Evolutionary conservation across 2,113 vertebrate species (phyloP).

Genomic region (Bubo blakistoni): DNA sequence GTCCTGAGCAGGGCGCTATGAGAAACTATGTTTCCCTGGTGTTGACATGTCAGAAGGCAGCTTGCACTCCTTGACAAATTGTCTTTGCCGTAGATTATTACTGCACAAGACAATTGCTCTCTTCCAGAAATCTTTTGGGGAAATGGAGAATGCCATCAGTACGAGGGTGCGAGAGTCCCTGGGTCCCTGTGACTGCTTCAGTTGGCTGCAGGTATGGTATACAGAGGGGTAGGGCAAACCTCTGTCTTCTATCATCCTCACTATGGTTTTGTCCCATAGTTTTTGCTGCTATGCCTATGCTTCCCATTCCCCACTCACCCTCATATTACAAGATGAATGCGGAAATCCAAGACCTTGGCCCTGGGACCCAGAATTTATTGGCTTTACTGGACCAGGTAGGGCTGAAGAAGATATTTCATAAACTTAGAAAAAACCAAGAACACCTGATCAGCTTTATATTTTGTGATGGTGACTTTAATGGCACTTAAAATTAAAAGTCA

Average conservation of each 20-base stretch:
- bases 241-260: neutral
- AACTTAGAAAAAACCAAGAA: neutral
- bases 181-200: neutral
- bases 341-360: neutral
- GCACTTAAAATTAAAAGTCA: neutral
- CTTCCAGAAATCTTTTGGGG: neutral
- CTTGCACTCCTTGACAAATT: neutral
- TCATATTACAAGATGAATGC: neutral
- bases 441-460: neutral
- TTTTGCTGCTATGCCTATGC: neutral
- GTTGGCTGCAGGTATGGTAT: neutral
- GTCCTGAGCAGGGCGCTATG: neutral
- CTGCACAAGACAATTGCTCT: neutral
- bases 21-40: neutral
- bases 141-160: neutral
- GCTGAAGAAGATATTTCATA: neutral
- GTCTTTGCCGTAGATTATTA: neutral
- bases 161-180: neutral
- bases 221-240: neutral
- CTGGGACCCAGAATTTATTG: neutral
- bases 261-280: neutral
- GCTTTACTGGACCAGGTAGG: neutral
- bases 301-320: neutral
- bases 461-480: neutral
- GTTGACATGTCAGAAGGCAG: neutral